Evolutionary conservation across 2,888 invertebrate species (phyloP).

Genomic region (Sphaerophoria taeniata): DNA sequence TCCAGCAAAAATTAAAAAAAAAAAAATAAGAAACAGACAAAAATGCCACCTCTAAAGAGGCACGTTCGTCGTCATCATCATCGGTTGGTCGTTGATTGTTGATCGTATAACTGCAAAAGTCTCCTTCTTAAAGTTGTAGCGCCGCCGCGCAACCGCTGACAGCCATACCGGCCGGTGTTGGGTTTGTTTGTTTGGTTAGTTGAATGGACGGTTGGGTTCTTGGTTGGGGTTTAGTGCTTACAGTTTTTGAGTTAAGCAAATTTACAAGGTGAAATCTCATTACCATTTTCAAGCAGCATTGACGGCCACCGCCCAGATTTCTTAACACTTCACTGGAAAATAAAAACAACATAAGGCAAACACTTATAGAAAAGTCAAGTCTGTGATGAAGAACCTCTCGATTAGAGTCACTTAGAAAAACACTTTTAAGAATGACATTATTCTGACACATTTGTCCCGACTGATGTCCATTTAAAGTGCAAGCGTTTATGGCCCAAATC

Average conservation of each 20-base stretch:
- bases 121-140: slow-evolving; percentile 29
- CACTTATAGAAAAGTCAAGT: not conserved
- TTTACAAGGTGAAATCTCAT: slow-evolving; percentile 68
- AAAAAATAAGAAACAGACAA: not conserved
- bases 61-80: not conserved
- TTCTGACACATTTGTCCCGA: too few relatives aligned
- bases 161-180: slow-evolving; percentile 70
- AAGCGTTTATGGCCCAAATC: not conserved
- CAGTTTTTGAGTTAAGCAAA: slow-evolving; percentile 35
- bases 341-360: not conserved
- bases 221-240: not conserved
- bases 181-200: not conserved
- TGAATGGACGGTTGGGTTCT: not conserved
- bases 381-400: not conserved
- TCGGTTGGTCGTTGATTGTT: too few relatives aligned
- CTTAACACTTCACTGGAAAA: slow-evolving; percentile 45
- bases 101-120: not conserved
- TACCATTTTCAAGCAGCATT: slow-evolving; percentile 52
- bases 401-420: not conserved
- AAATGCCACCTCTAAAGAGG: slow-evolving; percentile 2
- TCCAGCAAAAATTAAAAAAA: slow-evolving; percentile 6
- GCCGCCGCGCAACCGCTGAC: slow-evolving; percentile 47
- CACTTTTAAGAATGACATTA: not conserved
- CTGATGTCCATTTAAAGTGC: too few relatives aligned
- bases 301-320: slow-evolving; percentile 71